phyloP scores from a whole-genome alignment of 2,888 invertebrate genomes.

The Urechis unicinctus region DNA sequence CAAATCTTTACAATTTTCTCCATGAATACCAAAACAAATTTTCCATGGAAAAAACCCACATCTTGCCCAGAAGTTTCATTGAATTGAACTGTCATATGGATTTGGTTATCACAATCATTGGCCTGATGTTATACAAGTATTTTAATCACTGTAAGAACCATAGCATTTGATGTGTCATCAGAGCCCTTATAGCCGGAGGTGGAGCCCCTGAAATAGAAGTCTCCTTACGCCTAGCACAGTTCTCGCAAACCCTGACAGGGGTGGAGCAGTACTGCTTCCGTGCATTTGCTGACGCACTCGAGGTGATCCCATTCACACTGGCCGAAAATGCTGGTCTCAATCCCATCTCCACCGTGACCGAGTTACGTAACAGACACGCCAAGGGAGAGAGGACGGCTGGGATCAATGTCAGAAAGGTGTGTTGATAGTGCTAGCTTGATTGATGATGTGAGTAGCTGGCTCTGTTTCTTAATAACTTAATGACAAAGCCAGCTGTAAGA shows the following conservation, averaged over 20 bases:
- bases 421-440: not conserved
- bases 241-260: conserved; percentile 77
- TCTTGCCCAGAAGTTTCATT: no score
- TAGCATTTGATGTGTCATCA: no score
- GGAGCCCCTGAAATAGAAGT: conserved; percentile 97
- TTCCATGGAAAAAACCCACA: no score
- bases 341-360: conserved; percentile 92
- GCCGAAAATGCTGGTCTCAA: conserved; percentile 90
- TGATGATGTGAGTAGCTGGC: not conserved
- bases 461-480: no score
- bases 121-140: no score
- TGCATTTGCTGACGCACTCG: conserved; percentile 91
- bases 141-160: no score
- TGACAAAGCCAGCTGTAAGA: no score
- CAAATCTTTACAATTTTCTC: no score
- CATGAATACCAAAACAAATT: no score
- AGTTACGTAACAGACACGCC: conserved; percentile 88
- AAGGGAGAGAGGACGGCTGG: conserved; percentile 79
- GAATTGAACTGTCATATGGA: no score
- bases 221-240: conserved; percentile 72
- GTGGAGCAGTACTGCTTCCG: conserved; percentile 92
- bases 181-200: conserved; percentile 87
- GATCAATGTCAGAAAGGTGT: conserved; percentile 79
- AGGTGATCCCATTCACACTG: conserved; percentile 84
- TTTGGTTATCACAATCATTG: no score